Percentiles rank a stretch among this genome's conserved stretches.
Evolutionary conservation across 2,888 invertebrate genomes (phyloP).

Genomic region (Athetis lepigone): DNA sequence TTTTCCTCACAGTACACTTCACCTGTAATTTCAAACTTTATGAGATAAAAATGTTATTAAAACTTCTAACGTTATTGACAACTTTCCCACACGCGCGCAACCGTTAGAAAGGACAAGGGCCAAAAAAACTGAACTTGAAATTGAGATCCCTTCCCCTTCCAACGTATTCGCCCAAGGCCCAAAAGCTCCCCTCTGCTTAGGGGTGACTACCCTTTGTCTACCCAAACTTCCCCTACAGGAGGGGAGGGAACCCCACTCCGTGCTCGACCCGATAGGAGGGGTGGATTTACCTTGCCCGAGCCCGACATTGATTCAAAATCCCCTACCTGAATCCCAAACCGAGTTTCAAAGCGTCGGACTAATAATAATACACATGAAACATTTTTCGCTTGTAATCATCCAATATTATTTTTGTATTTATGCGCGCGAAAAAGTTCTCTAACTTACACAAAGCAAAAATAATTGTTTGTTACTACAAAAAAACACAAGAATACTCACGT

Average conservation of each 20-base stretch:
- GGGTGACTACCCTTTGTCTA: conserved; percentile 90
- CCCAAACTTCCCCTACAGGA: conserved; percentile 85
- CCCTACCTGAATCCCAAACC: conserved; percentile 76
- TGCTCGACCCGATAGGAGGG: conserved; percentile 78
- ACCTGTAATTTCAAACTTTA: conserved; percentile 41
- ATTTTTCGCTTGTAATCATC: neutral
- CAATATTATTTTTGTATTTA: conserved; percentile 9
- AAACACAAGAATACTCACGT: conserved; percentile 31
- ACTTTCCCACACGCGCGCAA: conserved; percentile 69
- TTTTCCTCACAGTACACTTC: conserved; percentile 13
- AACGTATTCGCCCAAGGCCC: conserved; percentile 84
- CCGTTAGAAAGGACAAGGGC: conserved; percentile 70
- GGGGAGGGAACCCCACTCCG: conserved; percentile 88
- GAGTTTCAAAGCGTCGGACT: conserved; percentile 54
- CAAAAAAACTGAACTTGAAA: conserved; percentile 81
- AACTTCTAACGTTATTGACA: conserved; percentile 44
- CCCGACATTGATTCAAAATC: conserved; percentile 82
- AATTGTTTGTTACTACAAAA: conserved; percentile 8
- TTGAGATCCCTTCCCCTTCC: conserved; percentile 83
- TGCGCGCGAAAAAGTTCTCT: conserved; percentile 61
- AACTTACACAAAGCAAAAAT: conserved; percentile 34
- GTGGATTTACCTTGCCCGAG: conserved; percentile 82
- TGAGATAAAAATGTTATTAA: neutral
- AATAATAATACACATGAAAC: conserved; percentile 60
- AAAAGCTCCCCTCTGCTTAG: conserved; percentile 85